Evolutionary conservation across 2,888 invertebrate genomes (phyloP), one percentile per base, ranked within the genome.

Genomic region (Orthosia cruda): DNA sequence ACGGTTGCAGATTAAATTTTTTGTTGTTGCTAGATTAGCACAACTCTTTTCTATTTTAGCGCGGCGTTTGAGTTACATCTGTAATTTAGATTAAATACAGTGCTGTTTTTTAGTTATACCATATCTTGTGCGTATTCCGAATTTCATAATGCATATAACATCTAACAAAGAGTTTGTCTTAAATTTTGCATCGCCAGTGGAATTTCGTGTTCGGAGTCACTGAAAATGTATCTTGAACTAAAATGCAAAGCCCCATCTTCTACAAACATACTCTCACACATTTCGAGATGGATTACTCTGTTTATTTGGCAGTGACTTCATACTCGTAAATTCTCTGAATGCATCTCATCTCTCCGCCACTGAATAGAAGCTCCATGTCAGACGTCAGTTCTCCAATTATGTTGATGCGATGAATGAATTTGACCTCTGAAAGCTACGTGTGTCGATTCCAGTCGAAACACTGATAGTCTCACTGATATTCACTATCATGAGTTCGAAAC

Each of bases 401-500:
- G 83, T 63, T 71, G 83, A 71, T 77, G 71, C 47, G 40, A 64
- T 80, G 81, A 74, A 78, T 81, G 75, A 78, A 83, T 78, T 77
- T 57, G 83, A 68, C 72, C 79, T 65, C 67, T 54, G 64, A 83
- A 68, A 71, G 64, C 67, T 65, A 18, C 49, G 59, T 58, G 50
- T 20, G 47, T 52, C 67, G 47, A 77, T 72, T 68, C 3, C 67
- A 68, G 72, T 64, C 12, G 23, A 59, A 81, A 58, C 40, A 50
- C 13, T n/a, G 50, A 49, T 26, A 26, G 50, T 59, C 15, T 40
- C 32, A 18, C 7, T 50, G 16, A 20, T 62, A 50, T 50, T 23
- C 45, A 50, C 47, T 58, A 50, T 26, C 52, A 40, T 40, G 18
- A 40, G 15, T 13, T 45, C 4, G 23, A 61, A 63, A 18, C 13